A percentile compares a stretch with the other conserved stretches of the same genome.
Conservation (phyloP, 2,113 vertebrate species). For the Rana temporaria region DNA sequence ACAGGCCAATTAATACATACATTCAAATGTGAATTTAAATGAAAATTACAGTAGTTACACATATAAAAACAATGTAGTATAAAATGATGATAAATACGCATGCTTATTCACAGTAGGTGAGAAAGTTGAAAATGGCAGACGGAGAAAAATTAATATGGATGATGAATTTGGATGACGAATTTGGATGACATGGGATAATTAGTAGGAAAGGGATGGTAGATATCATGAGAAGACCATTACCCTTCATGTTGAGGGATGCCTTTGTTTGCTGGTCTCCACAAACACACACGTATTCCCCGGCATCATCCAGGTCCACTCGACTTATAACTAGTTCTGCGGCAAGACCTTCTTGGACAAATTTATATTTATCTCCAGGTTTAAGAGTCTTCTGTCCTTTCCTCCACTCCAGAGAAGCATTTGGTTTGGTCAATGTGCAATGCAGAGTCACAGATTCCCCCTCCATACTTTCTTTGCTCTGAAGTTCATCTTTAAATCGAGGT, state of each 20-base stretch:
- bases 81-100: too few relatives aligned
- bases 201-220: not conserved
- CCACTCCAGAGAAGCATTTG: slow-evolving; percentile 67
- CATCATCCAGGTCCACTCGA: slow-evolving; percentile 72
- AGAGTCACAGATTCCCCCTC: slow-evolving; percentile 72
- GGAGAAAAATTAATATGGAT: not conserved
- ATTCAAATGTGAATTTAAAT: too few relatives aligned
- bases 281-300: slow-evolving; percentile 75
- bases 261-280: slow-evolving; percentile 74
- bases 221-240: slow-evolving; percentile 59
- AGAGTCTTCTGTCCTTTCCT: slow-evolving; percentile 65
- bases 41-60: too few relatives aligned
- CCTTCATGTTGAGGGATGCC: slow-evolving; percentile 70
- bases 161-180: not conserved
- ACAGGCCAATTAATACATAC: too few relatives aligned
- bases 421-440: slow-evolving; percentile 71
- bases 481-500: slow-evolving; percentile 72
- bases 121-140: not conserved
- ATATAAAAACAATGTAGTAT: too few relatives aligned
- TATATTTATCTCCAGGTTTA: slow-evolving; percentile 73
- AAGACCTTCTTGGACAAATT: slow-evolving; percentile 72
- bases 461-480: slow-evolving; percentile 71
- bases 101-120: too few relatives aligned
- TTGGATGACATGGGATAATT: not conserved
- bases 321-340: slow-evolving; percentile 75